Evolutionary conservation across 2,888 invertebrate genomes (phyloP).

Genomic region (Antheraea assamensis): DNA sequence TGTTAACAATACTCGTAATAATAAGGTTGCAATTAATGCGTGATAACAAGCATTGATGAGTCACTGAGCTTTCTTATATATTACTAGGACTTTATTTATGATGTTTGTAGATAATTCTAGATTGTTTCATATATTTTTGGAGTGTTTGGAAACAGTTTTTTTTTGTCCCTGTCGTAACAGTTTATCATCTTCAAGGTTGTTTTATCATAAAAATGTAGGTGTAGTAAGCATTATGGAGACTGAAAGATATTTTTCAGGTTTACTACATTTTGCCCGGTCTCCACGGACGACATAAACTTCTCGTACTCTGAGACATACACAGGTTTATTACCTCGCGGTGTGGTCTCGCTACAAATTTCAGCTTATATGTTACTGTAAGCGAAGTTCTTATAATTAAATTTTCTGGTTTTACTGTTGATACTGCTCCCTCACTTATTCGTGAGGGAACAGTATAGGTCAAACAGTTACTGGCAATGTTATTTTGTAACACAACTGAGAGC

Average conservation of each 20-base stretch:
- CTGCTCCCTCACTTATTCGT: not conserved
- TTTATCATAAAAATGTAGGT: not conserved
- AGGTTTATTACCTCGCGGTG: constrained; percentile 18
- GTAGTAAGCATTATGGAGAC: not conserved
- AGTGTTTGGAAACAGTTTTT: too few relatives aligned
- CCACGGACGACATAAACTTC: constrained; percentile 20
- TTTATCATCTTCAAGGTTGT: not conserved
- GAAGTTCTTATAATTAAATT: not conserved
- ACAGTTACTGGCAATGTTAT: too few relatives aligned
- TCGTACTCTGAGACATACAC: constrained; percentile 9
- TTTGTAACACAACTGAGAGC: not conserved
- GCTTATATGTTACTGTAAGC: not conserved
- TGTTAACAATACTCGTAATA: too few relatives aligned
- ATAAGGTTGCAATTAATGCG: too few relatives aligned
- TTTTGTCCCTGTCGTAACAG: too few relatives aligned
- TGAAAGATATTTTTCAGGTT: constrained; percentile 14
- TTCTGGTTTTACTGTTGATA: not conserved
- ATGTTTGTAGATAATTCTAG: too few relatives aligned
- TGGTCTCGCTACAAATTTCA: constrained; percentile 22
- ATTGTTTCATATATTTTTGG: too few relatives aligned
- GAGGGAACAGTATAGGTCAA: not conserved
- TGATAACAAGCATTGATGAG: too few relatives aligned
- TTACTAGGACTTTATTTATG: too few relatives aligned
- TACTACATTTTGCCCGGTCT: constrained; percentile 15
- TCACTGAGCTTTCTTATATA: too few relatives aligned